Evolutionary conservation across 2,797 vertebrate species (phyloP).

Genomic region (Acridotheres tristis): DNA sequence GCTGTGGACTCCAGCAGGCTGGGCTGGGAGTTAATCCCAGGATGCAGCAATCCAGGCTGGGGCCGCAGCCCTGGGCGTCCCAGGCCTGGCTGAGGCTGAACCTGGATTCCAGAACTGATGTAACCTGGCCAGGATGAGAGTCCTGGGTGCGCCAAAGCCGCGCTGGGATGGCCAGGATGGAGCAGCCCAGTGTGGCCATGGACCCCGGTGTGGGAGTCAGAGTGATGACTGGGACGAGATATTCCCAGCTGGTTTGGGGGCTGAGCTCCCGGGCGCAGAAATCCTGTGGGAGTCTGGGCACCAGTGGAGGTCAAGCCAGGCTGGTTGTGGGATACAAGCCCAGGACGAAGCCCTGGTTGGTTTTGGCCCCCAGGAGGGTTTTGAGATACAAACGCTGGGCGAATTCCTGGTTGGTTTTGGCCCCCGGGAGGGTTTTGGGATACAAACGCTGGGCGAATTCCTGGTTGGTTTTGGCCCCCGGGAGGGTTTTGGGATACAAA

Average conservation of each 20-base stretch:
- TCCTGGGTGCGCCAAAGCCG: fast-evolving
- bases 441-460: fast-evolving
- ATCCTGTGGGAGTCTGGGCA: not conserved
- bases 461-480: not conserved
- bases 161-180: not conserved
- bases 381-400: fast-evolving
- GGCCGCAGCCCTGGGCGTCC: not conserved
- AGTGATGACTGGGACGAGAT: not conserved
- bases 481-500: not conserved
- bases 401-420: not conserved
- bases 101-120: not conserved
- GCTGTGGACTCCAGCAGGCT: not conserved
- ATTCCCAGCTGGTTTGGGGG: not conserved
- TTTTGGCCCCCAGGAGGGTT: not conserved
- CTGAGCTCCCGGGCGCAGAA: not conserved
- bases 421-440: fast-evolving
- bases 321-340: not conserved
- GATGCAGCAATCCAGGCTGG: not conserved
- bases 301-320: fast-evolving
- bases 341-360: fast-evolving
- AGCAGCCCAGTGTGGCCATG: not conserved
- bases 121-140: not conserved
- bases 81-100: not conserved
- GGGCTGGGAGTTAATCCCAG: not conserved
- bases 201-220: not conserved